Percentiles rank a stretch among this genome's conserved stretches.
Evolutionary conservation across 2,797 vertebrate species (phyloP).

Genomic region (Brachyalestes nurse): DNA sequence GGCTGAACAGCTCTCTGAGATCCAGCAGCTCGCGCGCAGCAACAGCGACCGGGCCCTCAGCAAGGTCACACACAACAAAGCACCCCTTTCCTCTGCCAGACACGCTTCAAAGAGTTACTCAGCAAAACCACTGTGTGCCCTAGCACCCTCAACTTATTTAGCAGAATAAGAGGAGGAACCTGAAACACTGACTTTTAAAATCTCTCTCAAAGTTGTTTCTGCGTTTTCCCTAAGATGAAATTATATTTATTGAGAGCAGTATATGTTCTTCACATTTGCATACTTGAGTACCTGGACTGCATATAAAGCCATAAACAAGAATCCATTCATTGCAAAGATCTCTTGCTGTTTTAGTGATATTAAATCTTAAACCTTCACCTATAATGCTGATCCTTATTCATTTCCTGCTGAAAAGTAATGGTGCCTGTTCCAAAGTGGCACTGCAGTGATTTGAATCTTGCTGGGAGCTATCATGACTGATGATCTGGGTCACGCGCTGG

Average conservation of each 20-base stretch:
- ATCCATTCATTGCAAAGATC: neutral
- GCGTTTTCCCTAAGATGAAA: conserved; percentile 34
- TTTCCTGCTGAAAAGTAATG: conserved; percentile 17
- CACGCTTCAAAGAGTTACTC: conserved; percentile 22
- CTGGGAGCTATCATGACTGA: conserved; percentile 28
- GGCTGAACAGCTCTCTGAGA: conserved; percentile 84
- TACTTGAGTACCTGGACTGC: neutral
- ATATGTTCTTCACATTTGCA: neutral
- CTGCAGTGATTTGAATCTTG: conserved; percentile 11
- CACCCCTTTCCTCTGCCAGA: neutral
- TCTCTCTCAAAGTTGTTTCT: conserved; percentile 4
- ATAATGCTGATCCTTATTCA: conserved; percentile 13
- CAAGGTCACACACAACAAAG: conserved; percentile 73
- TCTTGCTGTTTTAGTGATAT: neutral
- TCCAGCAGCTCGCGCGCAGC: conserved; percentile 85
- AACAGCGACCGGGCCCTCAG: conserved; percentile 82
- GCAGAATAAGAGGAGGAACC: conserved; percentile 1
- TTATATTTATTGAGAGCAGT: conserved; percentile 22
- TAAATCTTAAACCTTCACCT: conserved; percentile 4
- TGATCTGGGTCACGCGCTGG: conserved; percentile 24
- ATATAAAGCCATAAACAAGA: neutral
- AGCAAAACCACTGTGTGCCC: conserved; percentile 1
- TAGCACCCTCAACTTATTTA: conserved; percentile 4
- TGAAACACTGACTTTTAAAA: neutral
- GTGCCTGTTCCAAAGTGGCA: conserved; percentile 3